phyloP scores from a whole-genome alignment of 1,140 invertebrate species.

The Diorhabda elongata region DNA sequence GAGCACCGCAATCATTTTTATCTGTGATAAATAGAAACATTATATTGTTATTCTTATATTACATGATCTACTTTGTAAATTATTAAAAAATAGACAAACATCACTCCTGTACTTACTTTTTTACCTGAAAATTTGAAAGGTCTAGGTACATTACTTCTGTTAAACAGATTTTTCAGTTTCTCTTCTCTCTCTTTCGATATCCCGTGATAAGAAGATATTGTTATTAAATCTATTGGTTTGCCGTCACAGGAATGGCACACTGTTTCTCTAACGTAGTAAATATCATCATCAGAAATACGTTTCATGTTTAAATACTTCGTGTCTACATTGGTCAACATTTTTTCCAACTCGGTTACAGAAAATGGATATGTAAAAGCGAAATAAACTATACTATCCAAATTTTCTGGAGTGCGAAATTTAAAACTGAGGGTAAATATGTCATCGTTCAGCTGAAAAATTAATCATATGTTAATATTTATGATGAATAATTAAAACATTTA shows the following conservation, averaged over 20 bases:
- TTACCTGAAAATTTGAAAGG: slow-evolving; percentile 71
- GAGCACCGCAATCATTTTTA: no score
- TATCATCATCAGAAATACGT: slow-evolving; percentile 54
- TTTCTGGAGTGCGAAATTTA: slow-evolving; percentile 69
- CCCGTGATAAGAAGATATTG: slow-evolving; percentile 79
- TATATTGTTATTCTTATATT: no score
- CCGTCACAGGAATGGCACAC: slow-evolving; percentile 79
- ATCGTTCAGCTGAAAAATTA: slow-evolving; percentile 58
- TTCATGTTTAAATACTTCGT: slow-evolving; percentile 51
- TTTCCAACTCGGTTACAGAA: slow-evolving; percentile 78
- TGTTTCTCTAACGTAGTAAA: slow-evolving; percentile 85
- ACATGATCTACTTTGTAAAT: no score
- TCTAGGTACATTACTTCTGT: slow-evolving; percentile 59
- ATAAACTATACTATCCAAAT: slow-evolving; percentile 69
- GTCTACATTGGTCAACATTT: slow-evolving; percentile 63
- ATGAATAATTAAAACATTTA: slow-evolving; percentile 9
- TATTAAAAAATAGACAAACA: no score
- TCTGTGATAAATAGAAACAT: no score
- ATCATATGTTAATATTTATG: not conserved
- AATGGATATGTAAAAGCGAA: slow-evolving; percentile 92
- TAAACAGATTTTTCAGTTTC: slow-evolving; percentile 73
- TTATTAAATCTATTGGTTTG: slow-evolving; percentile 79
- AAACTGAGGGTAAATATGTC: slow-evolving; percentile 77
- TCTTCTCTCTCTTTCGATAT: slow-evolving; percentile 68
- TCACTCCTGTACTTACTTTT: slow-evolving; percentile 53